Evolutionary conservation across 1,140 invertebrate genomes (phyloP).

Genomic region (Oncopeltus fasciatus): DNA sequence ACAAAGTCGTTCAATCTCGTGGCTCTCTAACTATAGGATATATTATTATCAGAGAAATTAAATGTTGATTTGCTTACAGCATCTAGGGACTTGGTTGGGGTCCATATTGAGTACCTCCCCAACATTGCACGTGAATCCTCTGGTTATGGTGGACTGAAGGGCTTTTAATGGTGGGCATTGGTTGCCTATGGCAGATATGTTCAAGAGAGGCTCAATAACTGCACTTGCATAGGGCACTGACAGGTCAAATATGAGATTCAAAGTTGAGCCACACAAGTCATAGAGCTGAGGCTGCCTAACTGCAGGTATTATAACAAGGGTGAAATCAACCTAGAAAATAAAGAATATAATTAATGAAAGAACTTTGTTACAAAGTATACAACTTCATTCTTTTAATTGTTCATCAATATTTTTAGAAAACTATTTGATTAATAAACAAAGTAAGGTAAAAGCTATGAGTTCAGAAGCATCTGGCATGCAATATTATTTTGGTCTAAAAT

Average conservation of each 20-base stretch:
- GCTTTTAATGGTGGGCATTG: slow-evolving; percentile 81
- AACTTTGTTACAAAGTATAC: too few species aligned
- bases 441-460: too few species aligned
- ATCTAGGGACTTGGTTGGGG: slow-evolving; percentile 79
- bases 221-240: slow-evolving; percentile 82
- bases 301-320: slow-evolving; percentile 72
- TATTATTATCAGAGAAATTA: too few species aligned
- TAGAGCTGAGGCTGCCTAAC: slow-evolving; percentile 79
- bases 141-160: slow-evolving; percentile 63
- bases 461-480: too few species aligned
- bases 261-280: slow-evolving; percentile 82
- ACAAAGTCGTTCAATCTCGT: too few species aligned
- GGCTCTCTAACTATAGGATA: too few species aligned
- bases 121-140: slow-evolving; percentile 82
- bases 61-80: slow-evolving; percentile 69
- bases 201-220: slow-evolving; percentile 76
- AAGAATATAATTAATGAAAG: too few species aligned
- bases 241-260: slow-evolving; percentile 85
- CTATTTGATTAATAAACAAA: too few species aligned
- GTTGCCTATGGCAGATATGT: slow-evolving; percentile 75
- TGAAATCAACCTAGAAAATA: slow-evolving; percentile 61
- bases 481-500: too few species aligned
- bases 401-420: too few species aligned
- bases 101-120: slow-evolving; percentile 89
- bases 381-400: too few species aligned